Evolutionary conservation across 2,888 invertebrate genomes (phyloP).

Genomic region (Endotricha flammealis): DNA sequence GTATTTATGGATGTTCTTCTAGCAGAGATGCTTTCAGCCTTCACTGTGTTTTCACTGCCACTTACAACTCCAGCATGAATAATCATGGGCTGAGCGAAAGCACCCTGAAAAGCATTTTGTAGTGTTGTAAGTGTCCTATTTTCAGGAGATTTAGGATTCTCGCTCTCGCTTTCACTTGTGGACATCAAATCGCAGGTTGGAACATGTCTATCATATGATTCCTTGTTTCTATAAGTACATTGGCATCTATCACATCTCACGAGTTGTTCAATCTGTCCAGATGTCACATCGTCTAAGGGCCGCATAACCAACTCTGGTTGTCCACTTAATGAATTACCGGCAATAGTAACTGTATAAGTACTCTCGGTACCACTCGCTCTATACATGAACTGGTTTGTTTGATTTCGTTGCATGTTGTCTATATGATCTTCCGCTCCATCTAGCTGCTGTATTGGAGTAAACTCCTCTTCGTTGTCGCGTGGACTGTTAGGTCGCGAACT

Average conservation of each 20-base stretch:
- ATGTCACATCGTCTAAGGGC: slow-evolving; percentile 56
- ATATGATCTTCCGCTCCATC: slow-evolving; percentile 82
- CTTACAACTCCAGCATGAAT: slow-evolving; percentile 70
- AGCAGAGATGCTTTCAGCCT: slow-evolving; percentile 70
- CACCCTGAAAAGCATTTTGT: slow-evolving; percentile 72
- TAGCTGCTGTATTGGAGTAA: slow-evolving; percentile 80
- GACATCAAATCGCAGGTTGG: slow-evolving; percentile 87
- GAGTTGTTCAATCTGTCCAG: slow-evolving; percentile 81
- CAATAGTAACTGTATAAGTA: slow-evolving; percentile 69
- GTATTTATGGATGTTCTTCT: slow-evolving; percentile 73
- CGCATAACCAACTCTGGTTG: slow-evolving; percentile 69
- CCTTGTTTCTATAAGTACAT: slow-evolving; percentile 89
- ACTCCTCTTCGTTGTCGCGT: slow-evolving; percentile 46
- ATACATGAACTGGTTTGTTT: slow-evolving; percentile 64
- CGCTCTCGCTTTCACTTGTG: slow-evolving; percentile 90
- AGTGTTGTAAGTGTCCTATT: slow-evolving; percentile 70
- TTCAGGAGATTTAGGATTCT: slow-evolving; percentile 79
- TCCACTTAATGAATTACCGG: slow-evolving; percentile 71
- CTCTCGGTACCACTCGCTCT: slow-evolving; percentile 70
- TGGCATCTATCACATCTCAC: slow-evolving; percentile 93
- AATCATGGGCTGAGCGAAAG: slow-evolving; percentile 72
- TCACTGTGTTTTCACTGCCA: slow-evolving; percentile 62
- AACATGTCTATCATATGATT: slow-evolving; percentile 88
- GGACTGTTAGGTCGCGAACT: slow-evolving; percentile 69
- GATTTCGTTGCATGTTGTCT: slow-evolving; percentile 52